phyloP scores from a whole-genome alignment of 2,888 invertebrate species.

The Meganola albula region DNA sequence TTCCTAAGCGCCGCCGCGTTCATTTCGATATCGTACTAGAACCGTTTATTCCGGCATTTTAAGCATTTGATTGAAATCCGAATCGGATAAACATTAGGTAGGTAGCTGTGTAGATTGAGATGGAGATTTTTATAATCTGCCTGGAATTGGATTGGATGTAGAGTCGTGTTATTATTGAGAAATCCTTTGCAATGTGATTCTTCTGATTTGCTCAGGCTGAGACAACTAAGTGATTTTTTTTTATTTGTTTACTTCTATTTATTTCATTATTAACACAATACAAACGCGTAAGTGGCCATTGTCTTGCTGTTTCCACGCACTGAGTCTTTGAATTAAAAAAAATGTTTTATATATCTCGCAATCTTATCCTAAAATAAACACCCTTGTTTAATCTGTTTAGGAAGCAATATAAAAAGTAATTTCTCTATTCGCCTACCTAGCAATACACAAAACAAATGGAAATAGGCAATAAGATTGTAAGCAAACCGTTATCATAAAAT shows the following conservation, averaged over 20 bases:
- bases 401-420: too few species aligned
- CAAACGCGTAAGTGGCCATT: too few species aligned
- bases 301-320: too few species aligned
- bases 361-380: too few species aligned
- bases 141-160: conserved; percentile 27
- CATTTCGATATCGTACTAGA: too few species aligned
- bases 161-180: conserved; percentile 21
- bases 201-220: too few species aligned
- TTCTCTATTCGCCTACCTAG: not conserved
- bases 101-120: conserved; percentile 34
- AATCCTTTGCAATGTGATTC: conserved; percentile 14
- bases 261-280: too few species aligned
- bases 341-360: not conserved
- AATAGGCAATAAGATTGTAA: conserved; percentile 3
- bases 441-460: not conserved
- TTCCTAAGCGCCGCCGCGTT: too few species aligned
- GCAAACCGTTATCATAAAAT: conserved; percentile 12
- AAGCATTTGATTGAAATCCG: conserved; percentile 46
- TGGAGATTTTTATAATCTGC: conserved; percentile 32
- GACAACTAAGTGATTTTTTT: too few species aligned
- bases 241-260: too few species aligned
- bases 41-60: conserved; percentile 42
- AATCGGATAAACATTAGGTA: conserved; percentile 32
- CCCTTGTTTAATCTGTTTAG: too few species aligned
- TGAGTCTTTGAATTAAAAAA: not conserved